These are phyloP conservation scores for Synergus japonicus DNA, from an alignment of 2,888 invertebrate species.

Conservation along the genomic window DNA sequence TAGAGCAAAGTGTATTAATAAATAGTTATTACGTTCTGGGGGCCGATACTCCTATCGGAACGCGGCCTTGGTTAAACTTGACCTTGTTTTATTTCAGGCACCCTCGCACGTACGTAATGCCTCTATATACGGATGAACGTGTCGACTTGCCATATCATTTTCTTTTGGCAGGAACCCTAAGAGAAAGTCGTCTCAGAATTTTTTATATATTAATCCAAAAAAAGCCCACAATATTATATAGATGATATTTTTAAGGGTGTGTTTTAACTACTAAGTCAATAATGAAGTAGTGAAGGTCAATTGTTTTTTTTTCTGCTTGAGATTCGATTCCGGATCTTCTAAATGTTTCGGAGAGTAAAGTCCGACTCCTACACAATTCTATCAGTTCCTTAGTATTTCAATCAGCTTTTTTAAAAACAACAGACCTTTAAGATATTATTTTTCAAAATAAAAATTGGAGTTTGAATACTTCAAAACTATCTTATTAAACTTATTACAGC, in stretches of 20 bases:
- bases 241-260: neutral
- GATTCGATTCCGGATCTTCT: neutral
- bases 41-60: constrained; percentile 68
- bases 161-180: constrained; percentile 1
- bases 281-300: constrained; percentile 10
- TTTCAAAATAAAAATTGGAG: neutral
- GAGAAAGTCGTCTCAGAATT: neutral
- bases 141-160: constrained; percentile 14
- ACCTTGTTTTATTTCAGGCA: constrained; percentile 78
- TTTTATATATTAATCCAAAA: neutral
- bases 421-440: neutral
- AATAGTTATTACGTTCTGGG: constrained; percentile 60
- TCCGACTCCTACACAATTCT: too few species aligned
- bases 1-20: constrained; percentile 57
- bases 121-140: neutral
- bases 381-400: too few species aligned
- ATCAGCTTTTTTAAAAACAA: too few species aligned
- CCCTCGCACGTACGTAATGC: constrained; percentile 45
- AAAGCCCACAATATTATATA: neutral
- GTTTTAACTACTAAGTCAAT: neutral
- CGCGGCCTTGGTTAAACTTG: constrained; percentile 77
- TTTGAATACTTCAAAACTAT: constrained; percentile 7
- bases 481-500: neutral
- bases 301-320: constrained; percentile 11
- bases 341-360: neutral